phyloP scores from a whole-genome alignment of 2,113 vertebrate genomes.

The Gambusia holbrooki region DNA sequence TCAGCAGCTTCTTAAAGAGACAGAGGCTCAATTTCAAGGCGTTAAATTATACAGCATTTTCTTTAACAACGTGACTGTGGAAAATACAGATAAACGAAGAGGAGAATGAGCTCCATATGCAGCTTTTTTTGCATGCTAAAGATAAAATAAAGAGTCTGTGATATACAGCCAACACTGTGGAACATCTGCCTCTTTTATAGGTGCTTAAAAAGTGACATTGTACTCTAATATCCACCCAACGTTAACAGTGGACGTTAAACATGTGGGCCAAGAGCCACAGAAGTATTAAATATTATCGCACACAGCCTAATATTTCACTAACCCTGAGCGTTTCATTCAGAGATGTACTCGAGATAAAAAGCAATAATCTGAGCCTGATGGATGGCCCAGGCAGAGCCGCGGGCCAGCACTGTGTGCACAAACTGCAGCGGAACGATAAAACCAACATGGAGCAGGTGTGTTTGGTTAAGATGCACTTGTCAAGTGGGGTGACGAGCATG shows the following conservation, averaged over 20 bases:
- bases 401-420: slow-evolving; percentile 74
- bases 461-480: slow-evolving; percentile 83
- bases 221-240: slow-evolving; percentile 38
- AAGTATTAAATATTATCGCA: slow-evolving; percentile 69
- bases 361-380: slow-evolving; percentile 77
- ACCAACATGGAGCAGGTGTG: slow-evolving; percentile 76
- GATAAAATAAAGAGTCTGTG: slow-evolving; percentile 1
- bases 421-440: slow-evolving; percentile 71
- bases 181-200: slow-evolving; percentile 14
- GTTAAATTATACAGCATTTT: too few relatives aligned
- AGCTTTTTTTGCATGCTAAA: background rate
- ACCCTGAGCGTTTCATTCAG: slow-evolving; percentile 72
- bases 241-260: slow-evolving; percentile 56
- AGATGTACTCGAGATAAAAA: slow-evolving; percentile 80
- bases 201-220: slow-evolving; percentile 16
- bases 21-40: too few relatives aligned
- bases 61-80: too few relatives aligned
- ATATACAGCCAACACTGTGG: slow-evolving; percentile 8
- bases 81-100: background rate
- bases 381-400: slow-evolving; percentile 69
- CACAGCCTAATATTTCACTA: slow-evolving; percentile 78
- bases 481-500: slow-evolving; percentile 77
- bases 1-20: too few relatives aligned
- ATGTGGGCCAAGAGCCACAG: slow-evolving; percentile 37
- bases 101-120: background rate